These are phyloP conservation scores for Andrena trimmerana DNA, from an alignment of 2,888 invertebrate genomes.

Conservation along the genomic window DNA sequence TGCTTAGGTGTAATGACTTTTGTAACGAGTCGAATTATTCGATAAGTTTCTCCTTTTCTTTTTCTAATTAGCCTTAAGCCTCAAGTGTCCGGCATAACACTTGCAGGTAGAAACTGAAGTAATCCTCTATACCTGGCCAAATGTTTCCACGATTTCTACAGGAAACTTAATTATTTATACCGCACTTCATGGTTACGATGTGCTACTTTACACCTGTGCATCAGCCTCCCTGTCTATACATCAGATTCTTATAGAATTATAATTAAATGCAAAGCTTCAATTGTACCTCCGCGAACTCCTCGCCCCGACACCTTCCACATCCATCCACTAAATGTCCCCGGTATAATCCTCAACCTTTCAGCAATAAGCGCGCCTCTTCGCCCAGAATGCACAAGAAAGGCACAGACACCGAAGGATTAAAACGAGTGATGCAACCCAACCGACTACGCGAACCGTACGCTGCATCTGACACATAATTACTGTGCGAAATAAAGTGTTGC, in stretches of 20 bases:
- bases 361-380: background rate
- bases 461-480: conserved; percentile 40
- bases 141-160: conserved; percentile 35
- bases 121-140: background rate
- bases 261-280: background rate
- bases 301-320: background rate
- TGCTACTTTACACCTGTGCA: too few relatives aligned
- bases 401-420: background rate
- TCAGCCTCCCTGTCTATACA: background rate
- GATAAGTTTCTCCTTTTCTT: background rate
- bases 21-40: conserved; percentile 10
- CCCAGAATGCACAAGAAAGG: background rate
- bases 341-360: background rate
- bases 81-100: background rate
- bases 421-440: background rate
- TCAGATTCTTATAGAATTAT: background rate
- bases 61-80: background rate
- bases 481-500: conserved; percentile 34
- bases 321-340: background rate
- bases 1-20: conserved; percentile 3
- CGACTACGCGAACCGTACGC: background rate
- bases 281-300: background rate
- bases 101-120: background rate
- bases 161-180: background rate
- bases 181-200: background rate